Conservation (phyloP, 2,113 vertebrate species). For the Pyxicephalus adspersus region DNA sequence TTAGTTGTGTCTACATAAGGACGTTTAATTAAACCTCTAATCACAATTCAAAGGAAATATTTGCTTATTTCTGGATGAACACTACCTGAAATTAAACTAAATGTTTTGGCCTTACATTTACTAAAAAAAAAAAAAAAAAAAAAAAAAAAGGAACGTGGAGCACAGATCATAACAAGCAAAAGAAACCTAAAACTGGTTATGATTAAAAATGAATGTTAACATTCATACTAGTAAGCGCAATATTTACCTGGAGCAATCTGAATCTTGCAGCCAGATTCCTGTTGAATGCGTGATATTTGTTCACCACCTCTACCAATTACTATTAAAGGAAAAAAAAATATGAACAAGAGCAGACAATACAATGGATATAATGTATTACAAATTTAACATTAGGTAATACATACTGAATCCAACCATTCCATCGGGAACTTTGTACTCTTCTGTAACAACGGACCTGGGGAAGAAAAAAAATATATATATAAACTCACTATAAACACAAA, state of each 20-base stretch:
- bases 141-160: no score
- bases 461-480: conserved; percentile 1
- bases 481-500: neutral
- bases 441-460: conserved; percentile 85
- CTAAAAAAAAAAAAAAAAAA: no score
- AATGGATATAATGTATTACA: neutral
- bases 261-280: conserved; percentile 98
- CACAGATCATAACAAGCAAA: neutral
- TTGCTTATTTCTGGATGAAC: no score
- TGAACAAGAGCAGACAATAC: neutral
- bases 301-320: conserved; percentile 99
- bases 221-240: neutral
- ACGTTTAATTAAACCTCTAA: no score
- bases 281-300: conserved; percentile 96
- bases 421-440: conserved; percentile 98
- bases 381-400: conserved; percentile 63
- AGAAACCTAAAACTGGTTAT: neutral
- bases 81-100: no score
- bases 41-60: no score
- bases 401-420: conserved; percentile 99
- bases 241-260: conserved; percentile 93
- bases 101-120: no score
- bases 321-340: conserved; percentile 62
- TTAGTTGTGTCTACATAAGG: no score
- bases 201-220: no score